Evolutionary conservation across 2,113 vertebrate genomes (phyloP), one percentile per base, ranked within the genome.

Genomic region (Aphyosemion australe): DNA sequence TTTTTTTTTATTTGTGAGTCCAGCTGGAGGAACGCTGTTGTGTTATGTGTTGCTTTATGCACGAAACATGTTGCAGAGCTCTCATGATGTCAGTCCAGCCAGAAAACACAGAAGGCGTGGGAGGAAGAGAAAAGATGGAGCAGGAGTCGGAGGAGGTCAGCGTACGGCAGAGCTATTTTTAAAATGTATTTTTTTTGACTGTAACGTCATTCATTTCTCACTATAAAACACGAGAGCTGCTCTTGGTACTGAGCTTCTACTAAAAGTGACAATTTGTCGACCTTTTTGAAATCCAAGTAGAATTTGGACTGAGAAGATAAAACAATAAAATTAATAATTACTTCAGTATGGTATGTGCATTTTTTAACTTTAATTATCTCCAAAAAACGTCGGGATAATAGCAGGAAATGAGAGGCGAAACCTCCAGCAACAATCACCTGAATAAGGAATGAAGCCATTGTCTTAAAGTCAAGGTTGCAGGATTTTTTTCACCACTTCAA

Each of bases 71-170:
- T 47, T 41, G 55, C 55, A 74, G 74, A 81, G 68, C 81, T 71
- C 76, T 45, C 52, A 19, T 62, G 34, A 18, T 76, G 71, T 77
- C 69, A 78, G 65, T 83, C 58, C 67, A 77, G 31, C 71, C 65
- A 61, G 46, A 58, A 79, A 74, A 82, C 63, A 67, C 0, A 9
- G 54, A 68, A 43, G 10, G 43, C 50, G 69, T 42, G 53, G 54
- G 67, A 74, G 59, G 62, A 64, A 71, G 18, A 6, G 26, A 50
- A 62, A 26, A 65, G 61, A 54, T 58, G 32, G 10, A 19, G 49
- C 61, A 14, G n/a, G 20, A 59, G 34, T 69, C 58, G 60, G 47
- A n/a, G 21, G 21, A 63, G 48, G 45, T 66, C 65, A 69, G 3
- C 14, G 45, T n/a, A 14, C 37, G 47, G 41, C 58, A 13, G 11